phyloP scores from a whole-genome alignment of 2,113 vertebrate genomes.

The Stigmatopora argus region DNA sequence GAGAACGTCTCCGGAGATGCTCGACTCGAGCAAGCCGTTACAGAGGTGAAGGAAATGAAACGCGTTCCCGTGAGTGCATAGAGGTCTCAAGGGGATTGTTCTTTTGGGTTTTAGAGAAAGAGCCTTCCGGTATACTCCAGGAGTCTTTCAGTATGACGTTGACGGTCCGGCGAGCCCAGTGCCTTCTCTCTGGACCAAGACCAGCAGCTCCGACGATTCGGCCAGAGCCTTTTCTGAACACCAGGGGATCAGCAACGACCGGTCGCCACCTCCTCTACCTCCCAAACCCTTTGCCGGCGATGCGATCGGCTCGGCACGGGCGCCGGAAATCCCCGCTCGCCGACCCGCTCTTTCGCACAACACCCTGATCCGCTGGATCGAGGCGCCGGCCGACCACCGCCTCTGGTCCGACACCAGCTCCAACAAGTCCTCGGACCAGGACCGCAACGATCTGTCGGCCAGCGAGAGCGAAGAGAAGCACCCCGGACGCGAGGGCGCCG shows the following conservation, averaged over 20 bases:
- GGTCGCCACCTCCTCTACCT: constrained; percentile 72
- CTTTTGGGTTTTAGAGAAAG: constrained; percentile 36
- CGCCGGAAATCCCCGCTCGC: constrained; percentile 18
- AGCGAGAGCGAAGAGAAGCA: constrained; percentile 64
- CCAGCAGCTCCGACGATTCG: constrained; percentile 70
- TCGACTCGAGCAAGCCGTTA: constrained; percentile 53
- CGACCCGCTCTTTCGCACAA: constrained; percentile 32
- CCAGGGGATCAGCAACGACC: constrained; percentile 37
- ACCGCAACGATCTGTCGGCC: constrained; percentile 65
- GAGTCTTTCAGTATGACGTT: constrained; percentile 39
- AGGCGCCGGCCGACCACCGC: constrained; percentile 51
- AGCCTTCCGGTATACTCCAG: constrained; percentile 59
- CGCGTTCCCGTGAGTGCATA: not conserved
- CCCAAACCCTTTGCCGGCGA: constrained; percentile 73
- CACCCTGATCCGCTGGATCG: constrained; percentile 51
- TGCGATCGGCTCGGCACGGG: constrained; percentile 25
- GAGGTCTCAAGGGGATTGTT: not conserved
- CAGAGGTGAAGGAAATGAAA: constrained; percentile 52
- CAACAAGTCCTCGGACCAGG: constrained; percentile 65
- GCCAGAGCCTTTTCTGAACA: constrained; percentile 58
- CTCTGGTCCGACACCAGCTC: constrained; percentile 65
- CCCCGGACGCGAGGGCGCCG: constrained; percentile 29
- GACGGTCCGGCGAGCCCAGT: constrained; percentile 43
- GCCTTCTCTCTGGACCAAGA: constrained; percentile 49
- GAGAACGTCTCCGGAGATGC: constrained; percentile 59